phyloP scores from a whole-genome alignment of 2,113 vertebrate genomes.

The Prolemur simus region DNA sequence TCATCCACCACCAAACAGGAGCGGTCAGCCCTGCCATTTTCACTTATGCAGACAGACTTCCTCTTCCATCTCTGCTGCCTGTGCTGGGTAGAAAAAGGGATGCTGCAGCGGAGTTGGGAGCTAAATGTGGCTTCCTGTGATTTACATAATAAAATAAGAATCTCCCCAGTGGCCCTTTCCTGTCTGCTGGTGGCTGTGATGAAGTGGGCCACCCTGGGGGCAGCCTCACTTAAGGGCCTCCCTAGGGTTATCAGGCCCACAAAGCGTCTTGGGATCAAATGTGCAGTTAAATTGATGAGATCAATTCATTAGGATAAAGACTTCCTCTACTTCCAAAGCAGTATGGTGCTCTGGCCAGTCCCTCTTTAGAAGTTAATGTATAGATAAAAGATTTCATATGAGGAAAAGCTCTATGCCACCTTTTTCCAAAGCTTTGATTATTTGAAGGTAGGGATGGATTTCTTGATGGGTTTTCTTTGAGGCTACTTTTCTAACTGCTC shows the following conservation, averaged over 20 bases:
- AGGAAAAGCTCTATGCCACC: neutral
- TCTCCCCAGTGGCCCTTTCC: conserved; percentile 40
- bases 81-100: neutral
- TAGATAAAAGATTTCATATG: neutral
- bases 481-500: neutral
- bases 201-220: conserved; percentile 56
- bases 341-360: neutral
- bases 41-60: neutral
- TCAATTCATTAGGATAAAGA: conserved; percentile 75
- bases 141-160: conserved; percentile 70
- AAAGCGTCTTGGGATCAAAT: conserved; percentile 66
- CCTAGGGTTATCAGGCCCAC: conserved; percentile 44
- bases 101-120: neutral
- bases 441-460: conserved; percentile 1
- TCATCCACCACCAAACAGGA: neutral
- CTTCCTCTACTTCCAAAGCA: conserved; percentile 58
- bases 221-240: conserved; percentile 57
- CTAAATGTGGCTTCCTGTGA: conserved; percentile 31
- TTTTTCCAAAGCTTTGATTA: conserved; percentile 41
- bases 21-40: neutral
- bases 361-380: conserved; percentile 25
- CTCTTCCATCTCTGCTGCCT: neutral
- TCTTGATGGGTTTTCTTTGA: conserved; percentile 1
- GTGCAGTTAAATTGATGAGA: conserved; percentile 67
- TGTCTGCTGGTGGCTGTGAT: conserved; percentile 49